Percentiles rank a stretch among this genome's conserved stretches.
Evolutionary conservation across 2,888 invertebrate species (phyloP).

Genomic region (Margaritifera margaritifera): DNA sequence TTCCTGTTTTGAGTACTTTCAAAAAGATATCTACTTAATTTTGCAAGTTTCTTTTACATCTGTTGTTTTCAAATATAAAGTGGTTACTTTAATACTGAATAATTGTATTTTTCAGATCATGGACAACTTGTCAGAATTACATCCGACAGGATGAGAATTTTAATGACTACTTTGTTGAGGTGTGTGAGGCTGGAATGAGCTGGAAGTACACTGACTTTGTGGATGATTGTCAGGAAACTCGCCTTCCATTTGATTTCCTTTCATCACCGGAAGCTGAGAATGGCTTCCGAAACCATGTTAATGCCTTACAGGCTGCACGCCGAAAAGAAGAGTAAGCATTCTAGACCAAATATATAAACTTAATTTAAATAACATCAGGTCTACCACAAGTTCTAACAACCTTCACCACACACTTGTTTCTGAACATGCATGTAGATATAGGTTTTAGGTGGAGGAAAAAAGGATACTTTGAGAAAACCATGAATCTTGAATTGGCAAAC

Average conservation of each 20-base stretch:
- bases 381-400: no score
- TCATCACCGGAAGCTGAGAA: slow-evolving; percentile 93
- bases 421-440: no score
- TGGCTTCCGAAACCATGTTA: slow-evolving; percentile 92
- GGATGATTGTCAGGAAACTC: slow-evolving; percentile 78
- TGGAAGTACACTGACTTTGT: slow-evolving; percentile 84
- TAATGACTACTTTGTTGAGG: slow-evolving; percentile 91
- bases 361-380: no score
- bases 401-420: no score
- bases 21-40: no score
- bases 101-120: slow-evolving; percentile 79
- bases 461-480: no score
- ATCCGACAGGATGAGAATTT: slow-evolving; percentile 94
- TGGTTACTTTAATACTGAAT: no score
- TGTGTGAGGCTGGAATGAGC: slow-evolving; percentile 83
- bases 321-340: slow-evolving; percentile 88
- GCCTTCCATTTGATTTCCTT: slow-evolving; percentile 93
- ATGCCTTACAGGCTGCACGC: slow-evolving; percentile 92
- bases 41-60: no score
- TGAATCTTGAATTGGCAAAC: no score
- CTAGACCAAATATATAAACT: slow-evolving; percentile 44
- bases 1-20: no score
- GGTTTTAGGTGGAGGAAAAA: no score
- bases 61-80: no score
- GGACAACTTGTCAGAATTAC: slow-evolving; percentile 89